These are phyloP conservation scores for Agriopis marginaria DNA, from an alignment of 2,888 invertebrate genomes.

Conservation along the genomic window DNA sequence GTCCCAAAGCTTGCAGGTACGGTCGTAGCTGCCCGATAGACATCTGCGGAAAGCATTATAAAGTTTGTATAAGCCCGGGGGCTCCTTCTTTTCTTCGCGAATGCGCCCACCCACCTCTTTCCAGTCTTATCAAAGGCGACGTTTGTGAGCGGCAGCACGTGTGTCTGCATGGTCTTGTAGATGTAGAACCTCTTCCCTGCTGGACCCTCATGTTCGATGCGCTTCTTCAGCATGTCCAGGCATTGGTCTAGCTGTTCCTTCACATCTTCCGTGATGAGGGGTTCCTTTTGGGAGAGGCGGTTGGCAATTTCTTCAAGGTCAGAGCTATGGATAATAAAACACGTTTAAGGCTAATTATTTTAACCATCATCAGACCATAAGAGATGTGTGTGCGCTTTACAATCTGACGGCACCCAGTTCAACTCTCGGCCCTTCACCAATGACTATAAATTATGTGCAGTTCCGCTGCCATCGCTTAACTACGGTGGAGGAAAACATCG, in stretches of 20 bases:
- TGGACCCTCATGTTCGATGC: slow-evolving; percentile 87
- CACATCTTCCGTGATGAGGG: slow-evolving; percentile 86
- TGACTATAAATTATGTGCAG: too few relatives aligned
- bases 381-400: too few relatives aligned
- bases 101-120: slow-evolving; percentile 73
- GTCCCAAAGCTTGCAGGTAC: slow-evolving; percentile 93
- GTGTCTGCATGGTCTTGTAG: slow-evolving; percentile 88
- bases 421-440: too few relatives aligned
- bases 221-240: slow-evolving; percentile 87
- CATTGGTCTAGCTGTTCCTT: slow-evolving; percentile 87
- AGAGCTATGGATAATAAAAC: slow-evolving; percentile 70
- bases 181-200: slow-evolving; percentile 88
- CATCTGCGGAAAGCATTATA: slow-evolving; percentile 80
- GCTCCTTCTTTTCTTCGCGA: neutral
- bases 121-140: slow-evolving; percentile 90
- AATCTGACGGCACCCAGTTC: too few relatives aligned
- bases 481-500: too few relatives aligned
- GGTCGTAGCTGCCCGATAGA: slow-evolving; percentile 93
- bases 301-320: slow-evolving; percentile 83
- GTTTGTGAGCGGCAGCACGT: slow-evolving; percentile 90
- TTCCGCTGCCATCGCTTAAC: too few relatives aligned
- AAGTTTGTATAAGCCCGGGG: neutral
- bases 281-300: slow-evolving; percentile 81
- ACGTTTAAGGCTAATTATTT: too few relatives aligned
- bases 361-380: too few relatives aligned